Conservation (phyloP, 2,888 invertebrate species). For the Pristionchus exspectatus region DNA sequence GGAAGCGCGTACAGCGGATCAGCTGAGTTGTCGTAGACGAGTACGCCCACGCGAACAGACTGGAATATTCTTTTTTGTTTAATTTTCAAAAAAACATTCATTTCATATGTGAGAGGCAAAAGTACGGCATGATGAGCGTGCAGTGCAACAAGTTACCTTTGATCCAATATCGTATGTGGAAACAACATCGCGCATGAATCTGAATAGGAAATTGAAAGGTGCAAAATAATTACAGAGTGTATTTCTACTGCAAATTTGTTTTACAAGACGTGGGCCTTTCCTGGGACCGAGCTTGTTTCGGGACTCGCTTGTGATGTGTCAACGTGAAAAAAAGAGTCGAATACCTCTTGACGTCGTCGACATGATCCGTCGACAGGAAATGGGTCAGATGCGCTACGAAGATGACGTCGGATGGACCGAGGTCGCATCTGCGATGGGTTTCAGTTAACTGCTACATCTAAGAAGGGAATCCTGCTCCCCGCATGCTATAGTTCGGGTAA, state of each 20-base stretch:
- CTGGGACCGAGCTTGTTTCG: too few species aligned
- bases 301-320: too few species aligned
- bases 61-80: not conserved
- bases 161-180: slow-evolving; percentile 22
- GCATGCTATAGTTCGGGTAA: not conserved
- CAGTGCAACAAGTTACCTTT: not conserved
- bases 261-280: too few species aligned
- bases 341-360: slow-evolving; percentile 48
- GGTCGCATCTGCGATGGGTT: slow-evolving; percentile 26
- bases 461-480: too few species aligned
- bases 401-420: slow-evolving; percentile 51
- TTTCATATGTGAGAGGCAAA: too few species aligned
- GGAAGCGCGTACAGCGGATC: slow-evolving; percentile 36
- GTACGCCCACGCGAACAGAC: slow-evolving; percentile 14
- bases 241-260: too few species aligned
- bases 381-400: slow-evolving; percentile 49
- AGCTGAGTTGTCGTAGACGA: slow-evolving; percentile 25
- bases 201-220: too few species aligned
- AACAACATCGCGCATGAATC: slow-evolving; percentile 45
- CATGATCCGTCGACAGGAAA: slow-evolving; percentile 1
- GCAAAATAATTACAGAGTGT: too few species aligned
- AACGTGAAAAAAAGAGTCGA: too few species aligned
- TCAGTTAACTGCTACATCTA: not conserved
- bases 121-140: too few species aligned
- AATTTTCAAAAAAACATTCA: too few species aligned